Evolutionary conservation across 2,888 invertebrate genomes (phyloP).

Genomic region (Nesidiocoris tenuis): DNA sequence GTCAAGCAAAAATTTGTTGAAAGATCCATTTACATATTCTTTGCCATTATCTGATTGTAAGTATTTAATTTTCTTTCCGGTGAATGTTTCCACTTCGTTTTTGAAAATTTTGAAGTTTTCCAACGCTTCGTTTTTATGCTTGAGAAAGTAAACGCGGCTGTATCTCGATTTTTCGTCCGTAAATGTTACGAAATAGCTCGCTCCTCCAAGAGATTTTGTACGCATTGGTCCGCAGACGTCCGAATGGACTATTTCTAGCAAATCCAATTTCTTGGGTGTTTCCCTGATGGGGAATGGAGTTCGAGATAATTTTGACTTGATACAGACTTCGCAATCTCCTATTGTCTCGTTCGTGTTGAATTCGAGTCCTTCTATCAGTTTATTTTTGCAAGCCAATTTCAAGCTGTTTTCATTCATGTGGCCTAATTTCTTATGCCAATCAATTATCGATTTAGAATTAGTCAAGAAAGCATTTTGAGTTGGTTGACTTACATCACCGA

Average conservation of each 20-base stretch:
- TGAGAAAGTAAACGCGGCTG: neutral
- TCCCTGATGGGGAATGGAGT: constrained; percentile 6
- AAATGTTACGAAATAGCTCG: constrained; percentile 12
- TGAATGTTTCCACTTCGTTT: neutral
- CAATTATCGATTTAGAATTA: neutral
- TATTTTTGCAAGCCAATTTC: neutral
- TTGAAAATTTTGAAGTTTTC: neutral
- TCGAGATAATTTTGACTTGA: neutral
- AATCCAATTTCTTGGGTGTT: neutral
- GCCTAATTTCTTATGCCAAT: constrained; percentile 2
- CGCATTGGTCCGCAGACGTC: neutral
- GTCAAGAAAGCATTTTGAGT: too few relatives aligned
- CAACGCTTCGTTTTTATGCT: neutral
- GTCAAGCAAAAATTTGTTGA: constrained; percentile 50
- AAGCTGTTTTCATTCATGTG: neutral
- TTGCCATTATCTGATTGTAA: neutral
- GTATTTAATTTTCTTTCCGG: neutral
- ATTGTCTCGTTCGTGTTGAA: neutral
- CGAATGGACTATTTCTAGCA: neutral
- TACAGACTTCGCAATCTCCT: neutral
- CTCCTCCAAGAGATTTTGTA: neutral
- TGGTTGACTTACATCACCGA: too few relatives aligned
- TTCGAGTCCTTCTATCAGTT: neutral
- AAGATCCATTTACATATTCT: constrained; percentile 5
- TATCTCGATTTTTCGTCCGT: constrained; percentile 3